Evolutionary conservation across 1,140 invertebrate genomes (phyloP).

Genomic region (Physella acuta): DNA sequence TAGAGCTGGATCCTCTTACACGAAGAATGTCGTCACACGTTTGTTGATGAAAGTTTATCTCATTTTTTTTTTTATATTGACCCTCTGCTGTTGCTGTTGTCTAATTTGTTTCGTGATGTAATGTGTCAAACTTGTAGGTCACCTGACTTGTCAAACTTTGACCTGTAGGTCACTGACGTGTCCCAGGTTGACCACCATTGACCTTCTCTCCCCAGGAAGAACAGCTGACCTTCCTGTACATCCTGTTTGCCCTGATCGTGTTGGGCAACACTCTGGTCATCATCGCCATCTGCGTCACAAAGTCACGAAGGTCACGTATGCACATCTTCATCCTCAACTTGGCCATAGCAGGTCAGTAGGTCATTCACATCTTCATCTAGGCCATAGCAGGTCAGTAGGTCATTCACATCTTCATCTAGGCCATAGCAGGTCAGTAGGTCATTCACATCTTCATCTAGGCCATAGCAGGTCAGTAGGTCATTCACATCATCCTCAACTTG

Average conservation of each 20-base stretch:
- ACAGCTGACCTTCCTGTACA: conserved; percentile 85
- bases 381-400: no score
- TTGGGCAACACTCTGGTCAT: conserved; percentile 86
- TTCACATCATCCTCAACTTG: no score
- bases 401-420: no score
- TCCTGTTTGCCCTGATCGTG: conserved; percentile 85
- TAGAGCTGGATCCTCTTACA: no score
- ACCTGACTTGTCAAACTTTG: background rate
- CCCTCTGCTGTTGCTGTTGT: background rate
- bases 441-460: no score
- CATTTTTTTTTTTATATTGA: background rate
- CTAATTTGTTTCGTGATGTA: background rate
- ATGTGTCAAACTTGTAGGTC: background rate
- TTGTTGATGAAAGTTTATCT: background rate
- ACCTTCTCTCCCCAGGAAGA: conserved; percentile 72
- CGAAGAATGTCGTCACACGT: background rate
- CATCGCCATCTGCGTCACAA: conserved; percentile 78
- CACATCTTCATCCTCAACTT: conserved; percentile 96
- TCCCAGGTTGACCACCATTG: background rate
- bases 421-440: no score
- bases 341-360: conserved; percentile 77
- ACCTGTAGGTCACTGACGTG: background rate
- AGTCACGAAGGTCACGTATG: conserved; percentile 82
- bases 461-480: no score
- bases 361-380: background rate